A percentile compares a stretch with the other conserved stretches of the same genome.
Evolutionary conservation across 2,113 vertebrate genomes (phyloP).

Genomic region (Poecilia latipinna): DNA sequence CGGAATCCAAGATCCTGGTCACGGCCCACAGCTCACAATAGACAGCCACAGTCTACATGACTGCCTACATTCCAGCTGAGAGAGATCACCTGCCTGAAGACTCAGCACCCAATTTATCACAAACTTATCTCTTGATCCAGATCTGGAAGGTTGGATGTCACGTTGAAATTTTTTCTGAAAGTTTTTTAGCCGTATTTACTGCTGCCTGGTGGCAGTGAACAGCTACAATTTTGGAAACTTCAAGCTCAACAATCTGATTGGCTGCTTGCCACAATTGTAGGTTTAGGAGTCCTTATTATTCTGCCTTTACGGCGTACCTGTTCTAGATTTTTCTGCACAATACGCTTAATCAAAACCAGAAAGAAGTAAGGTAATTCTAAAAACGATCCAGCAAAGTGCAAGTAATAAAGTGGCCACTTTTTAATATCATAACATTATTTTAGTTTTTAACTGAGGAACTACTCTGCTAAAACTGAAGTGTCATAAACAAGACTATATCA

Average conservation of each 20-base stretch:
- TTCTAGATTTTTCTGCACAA: not conserved
- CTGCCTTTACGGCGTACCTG: not conserved
- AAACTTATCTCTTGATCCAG: slow-evolving; percentile 23
- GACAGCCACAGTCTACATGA: slow-evolving; percentile 39
- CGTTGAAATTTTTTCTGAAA: slow-evolving; percentile 13
- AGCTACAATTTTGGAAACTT: not conserved
- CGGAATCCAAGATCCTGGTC: slow-evolving; percentile 42
- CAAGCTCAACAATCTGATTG: not conserved
- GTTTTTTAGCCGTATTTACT: slow-evolving; percentile 20
- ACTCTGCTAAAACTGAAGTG: too few species aligned
- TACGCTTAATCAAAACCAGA: not conserved
- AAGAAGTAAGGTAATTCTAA: too few species aligned
- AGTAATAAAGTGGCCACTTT: not conserved
- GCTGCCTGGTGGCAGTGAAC: slow-evolving; percentile 5
- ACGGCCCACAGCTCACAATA: slow-evolving; percentile 32
- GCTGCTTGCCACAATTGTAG: too few species aligned
- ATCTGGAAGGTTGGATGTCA: slow-evolving; percentile 13
- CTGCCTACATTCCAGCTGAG: slow-evolving; percentile 55
- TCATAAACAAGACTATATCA: not conserved
- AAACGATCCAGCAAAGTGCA: too few species aligned
- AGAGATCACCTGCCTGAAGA: slow-evolving; percentile 51
- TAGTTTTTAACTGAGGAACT: not conserved
- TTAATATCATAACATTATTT: not conserved
- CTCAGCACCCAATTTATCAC: slow-evolving; percentile 35
- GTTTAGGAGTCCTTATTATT: not conserved